Evolutionary conservation across 2,797 vertebrate species (phyloP).

Genomic region (Mormyrus hasselquistii): DNA sequence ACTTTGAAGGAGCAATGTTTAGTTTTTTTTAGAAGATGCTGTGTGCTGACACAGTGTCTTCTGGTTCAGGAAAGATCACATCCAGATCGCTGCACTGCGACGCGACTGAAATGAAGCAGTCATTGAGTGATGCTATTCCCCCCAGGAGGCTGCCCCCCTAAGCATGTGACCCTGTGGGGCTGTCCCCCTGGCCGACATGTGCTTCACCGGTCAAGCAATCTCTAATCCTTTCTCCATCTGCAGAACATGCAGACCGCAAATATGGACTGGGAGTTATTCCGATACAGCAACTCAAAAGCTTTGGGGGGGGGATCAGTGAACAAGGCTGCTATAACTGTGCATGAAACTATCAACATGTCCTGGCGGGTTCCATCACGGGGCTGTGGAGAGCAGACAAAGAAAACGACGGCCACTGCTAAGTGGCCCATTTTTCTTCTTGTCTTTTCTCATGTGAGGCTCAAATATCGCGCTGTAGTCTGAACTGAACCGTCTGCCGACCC

Average conservation of each 20-base stretch:
- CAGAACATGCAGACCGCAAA: not conserved
- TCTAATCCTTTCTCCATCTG: not conserved
- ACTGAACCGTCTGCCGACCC: not conserved
- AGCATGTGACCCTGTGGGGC: not conserved
- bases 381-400: not conserved
- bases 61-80: not conserved
- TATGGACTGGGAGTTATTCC: not conserved
- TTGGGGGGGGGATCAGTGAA: not conserved
- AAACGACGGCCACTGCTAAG: not conserved
- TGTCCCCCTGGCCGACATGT: not conserved
- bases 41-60: not conserved
- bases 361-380: not conserved
- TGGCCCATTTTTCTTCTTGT: not conserved
- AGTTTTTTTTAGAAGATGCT: not conserved
- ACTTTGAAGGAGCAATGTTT: conserved; percentile 1
- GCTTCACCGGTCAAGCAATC: not conserved
- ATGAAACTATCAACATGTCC: not conserved
- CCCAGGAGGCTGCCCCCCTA: not conserved
- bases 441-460: not conserved
- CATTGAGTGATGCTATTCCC: not conserved
- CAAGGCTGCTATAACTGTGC: not conserved
- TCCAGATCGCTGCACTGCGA: not conserved
- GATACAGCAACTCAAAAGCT: not conserved
- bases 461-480: not conserved
- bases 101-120: not conserved